phyloP scores from a whole-genome alignment of 2,888 invertebrate species.

The Byasa hedistus region DNA sequence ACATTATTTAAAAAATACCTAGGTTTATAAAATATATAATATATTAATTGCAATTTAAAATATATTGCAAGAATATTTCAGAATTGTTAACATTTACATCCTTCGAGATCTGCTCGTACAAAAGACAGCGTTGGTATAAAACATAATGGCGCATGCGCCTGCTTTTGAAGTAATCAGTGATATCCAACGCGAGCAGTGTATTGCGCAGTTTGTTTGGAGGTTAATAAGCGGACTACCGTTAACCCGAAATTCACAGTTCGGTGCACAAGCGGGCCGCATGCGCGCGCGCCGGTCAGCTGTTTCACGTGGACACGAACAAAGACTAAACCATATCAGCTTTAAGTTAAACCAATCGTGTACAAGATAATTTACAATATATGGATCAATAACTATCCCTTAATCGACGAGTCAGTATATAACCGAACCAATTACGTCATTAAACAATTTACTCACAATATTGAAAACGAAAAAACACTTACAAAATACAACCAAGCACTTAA shows the following conservation, averaged over 20 bases:
- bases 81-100: neutral
- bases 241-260: slow-evolving; percentile 49
- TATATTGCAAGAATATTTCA: neutral
- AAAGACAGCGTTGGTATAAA: slow-evolving; percentile 6
- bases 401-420: too few species aligned
- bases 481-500: slow-evolving; percentile 11
- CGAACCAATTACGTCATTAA: neutral
- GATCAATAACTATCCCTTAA: neutral
- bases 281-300: slow-evolving; percentile 57
- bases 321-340: slow-evolving; percentile 37
- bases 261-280: slow-evolving; percentile 44
- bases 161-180: neutral
- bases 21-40: neutral
- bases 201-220: slow-evolving; percentile 30
- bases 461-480: slow-evolving; percentile 7
- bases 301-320: slow-evolving; percentile 39
- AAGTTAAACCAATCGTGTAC: neutral
- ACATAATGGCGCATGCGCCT: slow-evolving; percentile 2
- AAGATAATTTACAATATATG: neutral
- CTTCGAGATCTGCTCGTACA: slow-evolving; percentile 1
- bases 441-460: slow-evolving; percentile 14
- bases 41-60: neutral
- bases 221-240: slow-evolving; percentile 40
- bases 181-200: slow-evolving; percentile 22
- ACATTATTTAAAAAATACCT: too few species aligned